Evolutionary conservation across 2,797 vertebrate species (phyloP).

Genomic region (Amphiprion clarkii): DNA sequence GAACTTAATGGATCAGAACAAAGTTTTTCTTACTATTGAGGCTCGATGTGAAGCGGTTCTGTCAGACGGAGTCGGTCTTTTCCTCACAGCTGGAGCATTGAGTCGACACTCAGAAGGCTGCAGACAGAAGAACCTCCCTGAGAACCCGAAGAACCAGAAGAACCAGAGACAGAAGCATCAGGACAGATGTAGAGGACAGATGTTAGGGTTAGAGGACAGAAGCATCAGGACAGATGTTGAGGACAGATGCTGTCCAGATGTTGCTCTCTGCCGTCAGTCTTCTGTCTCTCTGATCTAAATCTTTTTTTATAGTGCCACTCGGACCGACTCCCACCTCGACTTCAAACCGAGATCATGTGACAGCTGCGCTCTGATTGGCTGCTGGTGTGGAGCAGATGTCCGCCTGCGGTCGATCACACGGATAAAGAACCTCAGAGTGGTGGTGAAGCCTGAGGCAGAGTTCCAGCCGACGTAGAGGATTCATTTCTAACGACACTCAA

Average conservation of each 20-base stretch:
- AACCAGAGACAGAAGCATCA: neutral
- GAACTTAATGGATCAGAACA: neutral
- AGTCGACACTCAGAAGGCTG: conserved; percentile 89
- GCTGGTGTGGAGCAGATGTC: neutral
- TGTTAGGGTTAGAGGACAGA: no score
- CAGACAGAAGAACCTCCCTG: conserved; percentile 96
- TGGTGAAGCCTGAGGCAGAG: neutral
- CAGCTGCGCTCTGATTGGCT: conserved; percentile 43
- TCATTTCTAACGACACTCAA: no score
- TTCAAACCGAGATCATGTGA: conserved; percentile 43
- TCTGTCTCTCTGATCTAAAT: neutral
- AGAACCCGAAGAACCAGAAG: neutral
- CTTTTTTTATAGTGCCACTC: conserved; percentile 31
- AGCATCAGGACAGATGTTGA: neutral
- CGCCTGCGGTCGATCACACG: no score
- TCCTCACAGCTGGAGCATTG: conserved; percentile 85
- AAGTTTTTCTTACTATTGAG: conserved; percentile 50
- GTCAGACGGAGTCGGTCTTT: conserved; percentile 77
- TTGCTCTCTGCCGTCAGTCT: neutral
- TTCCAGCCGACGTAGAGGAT: no score
- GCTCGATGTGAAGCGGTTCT: conserved; percentile 7
- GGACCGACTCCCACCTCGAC: conserved; percentile 11
- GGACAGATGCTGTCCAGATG: neutral
- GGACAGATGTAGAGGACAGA: neutral
- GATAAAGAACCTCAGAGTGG: neutral